Conservation (phyloP, 2,797 vertebrate species). For the Sciaenops ocellatus region DNA sequence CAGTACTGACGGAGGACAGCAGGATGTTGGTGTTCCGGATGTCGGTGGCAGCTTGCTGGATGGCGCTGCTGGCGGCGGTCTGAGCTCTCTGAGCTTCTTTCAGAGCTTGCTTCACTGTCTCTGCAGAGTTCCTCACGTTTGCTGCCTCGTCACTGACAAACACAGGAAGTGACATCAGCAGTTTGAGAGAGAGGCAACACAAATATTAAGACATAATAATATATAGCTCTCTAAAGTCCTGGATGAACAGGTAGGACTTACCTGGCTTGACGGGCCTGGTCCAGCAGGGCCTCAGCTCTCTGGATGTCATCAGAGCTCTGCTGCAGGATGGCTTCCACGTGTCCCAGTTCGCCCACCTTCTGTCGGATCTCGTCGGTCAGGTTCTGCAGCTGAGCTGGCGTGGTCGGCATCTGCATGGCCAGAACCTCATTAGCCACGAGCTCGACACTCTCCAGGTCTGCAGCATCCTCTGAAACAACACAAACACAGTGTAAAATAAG, state of each 20-base stretch:
- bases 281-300: conserved; percentile 90
- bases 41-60: conserved; percentile 91
- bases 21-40: conserved; percentile 74
- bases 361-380: conserved; percentile 93
- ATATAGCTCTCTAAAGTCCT: neutral
- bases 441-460: conserved; percentile 96
- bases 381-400: conserved; percentile 92
- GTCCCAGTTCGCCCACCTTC: conserved; percentile 92
- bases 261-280: conserved; percentile 92
- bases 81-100: conserved; percentile 93
- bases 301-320: conserved; percentile 92
- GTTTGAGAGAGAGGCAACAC: neutral
- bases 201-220: neutral
- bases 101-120: conserved; percentile 90
- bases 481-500: neutral
- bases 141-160: conserved; percentile 89
- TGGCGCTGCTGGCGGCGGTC: conserved; percentile 89
- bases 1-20: too few relatives aligned
- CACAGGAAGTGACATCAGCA: conserved; percentile 3
- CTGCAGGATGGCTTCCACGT: conserved; percentile 92
- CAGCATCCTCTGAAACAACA: conserved; percentile 89
- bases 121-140: conserved; percentile 89
- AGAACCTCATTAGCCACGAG: conserved; percentile 95
- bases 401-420: conserved; percentile 97
- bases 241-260: conserved; percentile 48